phyloP scores from a whole-genome alignment of 2,797 vertebrate species.

The Anguilla marmorata region DNA sequence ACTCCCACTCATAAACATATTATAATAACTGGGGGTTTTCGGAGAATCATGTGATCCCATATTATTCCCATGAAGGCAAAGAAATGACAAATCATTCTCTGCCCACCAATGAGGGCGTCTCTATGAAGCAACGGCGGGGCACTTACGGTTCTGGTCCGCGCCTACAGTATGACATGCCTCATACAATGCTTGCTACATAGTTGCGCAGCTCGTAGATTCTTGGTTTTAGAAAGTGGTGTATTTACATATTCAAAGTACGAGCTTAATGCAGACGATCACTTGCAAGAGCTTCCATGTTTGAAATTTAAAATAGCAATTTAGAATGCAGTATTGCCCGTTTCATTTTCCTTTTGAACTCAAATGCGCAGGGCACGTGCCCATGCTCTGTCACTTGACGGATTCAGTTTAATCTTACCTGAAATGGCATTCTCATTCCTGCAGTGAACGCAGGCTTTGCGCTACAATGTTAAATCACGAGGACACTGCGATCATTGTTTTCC shows the following conservation, averaged over 20 bases:
- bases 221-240: constrained; percentile 15
- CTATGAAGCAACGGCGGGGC: not conserved
- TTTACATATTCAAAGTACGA: constrained; percentile 4
- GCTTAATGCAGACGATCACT: not conserved
- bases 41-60: constrained; percentile 36
- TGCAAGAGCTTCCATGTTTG: not conserved
- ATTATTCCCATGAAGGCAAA: constrained; percentile 14
- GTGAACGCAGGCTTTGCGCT: not conserved
- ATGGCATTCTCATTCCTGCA: not conserved
- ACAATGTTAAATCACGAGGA: not conserved
- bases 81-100: constrained; percentile 9
- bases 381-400: not conserved
- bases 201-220: not conserved
- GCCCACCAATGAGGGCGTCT: constrained; percentile 5
- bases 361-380: not conserved
- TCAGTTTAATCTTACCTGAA: not conserved
- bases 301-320: not conserved
- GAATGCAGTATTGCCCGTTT: not conserved
- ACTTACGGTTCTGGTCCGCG: not conserved
- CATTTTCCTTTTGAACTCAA: not conserved
- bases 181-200: not conserved
- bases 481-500: not conserved
- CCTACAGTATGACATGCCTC: not conserved
- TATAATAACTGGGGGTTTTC: constrained; percentile 33
- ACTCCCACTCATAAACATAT: constrained; percentile 50